Evolutionary conservation across 35 echinoderm and acorn worm genomes (phyloP), one percentile per base, ranked within the genome.

Genomic region (Heliocidaris tuberculata): DNA sequence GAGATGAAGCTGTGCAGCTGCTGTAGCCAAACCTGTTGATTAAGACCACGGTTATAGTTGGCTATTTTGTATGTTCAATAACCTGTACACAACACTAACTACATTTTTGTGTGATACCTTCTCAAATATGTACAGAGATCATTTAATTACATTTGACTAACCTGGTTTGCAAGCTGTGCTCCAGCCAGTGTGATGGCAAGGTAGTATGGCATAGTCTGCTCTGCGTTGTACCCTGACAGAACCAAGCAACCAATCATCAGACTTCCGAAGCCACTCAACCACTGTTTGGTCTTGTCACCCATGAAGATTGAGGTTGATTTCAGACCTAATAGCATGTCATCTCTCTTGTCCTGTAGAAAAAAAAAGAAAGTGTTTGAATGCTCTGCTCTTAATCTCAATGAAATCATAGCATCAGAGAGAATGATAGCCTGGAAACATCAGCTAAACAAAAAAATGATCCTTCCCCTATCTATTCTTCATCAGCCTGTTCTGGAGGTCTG

Each of bases 161-260:
- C 98, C 98, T 97, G 96, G 31, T 88, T 96, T 52, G 94, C 96
- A 6, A 99, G 65, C 54, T 97, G 97, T 47, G 93, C 98, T 70
- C 96, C 97, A 27, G 94, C 95, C 7, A 97, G 93, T 17, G 85
- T 86, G 4, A 97, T 92, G 32, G 97, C 97, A 1, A 99, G 31
- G 95, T 97, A 99, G 94, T 97, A 99, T 6, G 98, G 95, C 31
- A 96, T 17, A 5, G 98, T 97, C 54, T 99, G 98, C 29, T 97
- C 97, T n/a, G 93, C 85, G 60, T 96, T 96, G 48, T 94, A 86
- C 27, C 98, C 98, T 48, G 96, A 61, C 1, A 96, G 27, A 16
- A 60, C 30, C 61, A 99, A 89, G 47, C 94, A 86, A 56, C 95
- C 50, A 29, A 99, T 61, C 98, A 99, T 99, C 16, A 86, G 49